Conservation (phyloP, 2,797 vertebrate species). For the Bryconaethiops microstoma region DNA sequence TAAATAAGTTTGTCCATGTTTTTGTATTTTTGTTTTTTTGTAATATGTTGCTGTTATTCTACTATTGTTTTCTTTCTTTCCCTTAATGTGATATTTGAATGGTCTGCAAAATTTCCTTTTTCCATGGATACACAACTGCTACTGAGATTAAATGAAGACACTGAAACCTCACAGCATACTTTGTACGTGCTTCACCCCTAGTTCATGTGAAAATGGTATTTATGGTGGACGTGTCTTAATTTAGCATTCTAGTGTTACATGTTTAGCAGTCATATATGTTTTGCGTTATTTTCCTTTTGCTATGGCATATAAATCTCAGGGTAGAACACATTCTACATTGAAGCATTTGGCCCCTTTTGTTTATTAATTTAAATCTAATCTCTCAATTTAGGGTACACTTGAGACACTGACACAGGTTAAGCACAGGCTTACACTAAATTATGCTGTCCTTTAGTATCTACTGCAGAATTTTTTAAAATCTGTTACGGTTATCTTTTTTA, state of each 20-base stretch:
- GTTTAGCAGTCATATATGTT: background rate
- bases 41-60: background rate
- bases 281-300: background rate
- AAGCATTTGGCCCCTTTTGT: background rate
- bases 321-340: slow-evolving; percentile 20
- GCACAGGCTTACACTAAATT: background rate
- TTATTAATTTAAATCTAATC: background rate
- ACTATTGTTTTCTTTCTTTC: background rate
- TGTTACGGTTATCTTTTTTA: no score
- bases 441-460: background rate
- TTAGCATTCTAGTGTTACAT: background rate
- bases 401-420: background rate
- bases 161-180: slow-evolving; percentile 4
- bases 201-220: background rate
- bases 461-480: background rate
- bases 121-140: background rate
- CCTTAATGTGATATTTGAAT: background rate
- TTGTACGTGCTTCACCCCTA: background rate
- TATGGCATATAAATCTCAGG: slow-evolving; percentile 17
- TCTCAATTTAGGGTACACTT: background rate
- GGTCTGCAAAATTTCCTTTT: background rate
- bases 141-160: background rate
- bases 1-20: background rate
- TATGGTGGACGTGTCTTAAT: background rate
- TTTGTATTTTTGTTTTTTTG: background rate